These are phyloP conservation scores for Erynnis tages DNA, from an alignment of 2,888 invertebrate genomes.

Conservation along the genomic window DNA sequence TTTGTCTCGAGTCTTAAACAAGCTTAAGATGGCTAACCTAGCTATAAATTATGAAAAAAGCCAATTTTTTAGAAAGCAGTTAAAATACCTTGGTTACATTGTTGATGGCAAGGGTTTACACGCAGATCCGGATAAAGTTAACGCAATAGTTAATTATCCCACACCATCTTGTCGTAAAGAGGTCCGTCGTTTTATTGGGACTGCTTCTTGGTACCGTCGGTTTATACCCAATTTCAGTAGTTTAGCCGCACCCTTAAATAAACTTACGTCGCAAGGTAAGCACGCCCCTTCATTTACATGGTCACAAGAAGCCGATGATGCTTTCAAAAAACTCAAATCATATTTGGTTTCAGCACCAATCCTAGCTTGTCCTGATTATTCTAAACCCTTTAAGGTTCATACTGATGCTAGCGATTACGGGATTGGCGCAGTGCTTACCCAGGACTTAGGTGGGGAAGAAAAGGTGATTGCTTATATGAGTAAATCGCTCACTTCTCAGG, in stretches of 20 bases:
- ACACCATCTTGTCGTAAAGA: constrained; percentile 34
- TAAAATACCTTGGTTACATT: constrained; percentile 33
- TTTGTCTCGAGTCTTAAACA: constrained; percentile 27
- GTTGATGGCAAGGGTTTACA: constrained; percentile 38
- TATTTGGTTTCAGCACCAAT: constrained; percentile 30
- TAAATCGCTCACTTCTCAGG: constrained; percentile 11
- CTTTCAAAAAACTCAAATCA: constrained; percentile 31
- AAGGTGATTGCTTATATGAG: constrained; percentile 30
- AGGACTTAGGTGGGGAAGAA: constrained; percentile 22
- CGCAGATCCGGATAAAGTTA: constrained; percentile 37
- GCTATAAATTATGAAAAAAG: constrained; percentile 33
- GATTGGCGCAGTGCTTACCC: constrained; percentile 29
- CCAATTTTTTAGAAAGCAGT: constrained; percentile 29
- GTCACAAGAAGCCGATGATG: constrained; percentile 30
- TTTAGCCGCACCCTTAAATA: constrained; percentile 34
- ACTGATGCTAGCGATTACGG: constrained; percentile 30
- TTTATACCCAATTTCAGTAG: constrained; percentile 36
- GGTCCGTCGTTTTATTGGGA: constrained; percentile 33
- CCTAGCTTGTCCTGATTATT: constrained; percentile 32
- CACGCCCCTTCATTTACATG: constrained; percentile 32
- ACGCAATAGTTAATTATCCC: constrained; percentile 34
- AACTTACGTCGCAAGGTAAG: constrained; percentile 32
- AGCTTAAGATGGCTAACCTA: constrained; percentile 32
- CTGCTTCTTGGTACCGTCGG: constrained; percentile 35
- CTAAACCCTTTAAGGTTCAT: constrained; percentile 33